phyloP scores from a whole-genome alignment of 2,113 vertebrate species.

The Periophthalmus modestus region DNA sequence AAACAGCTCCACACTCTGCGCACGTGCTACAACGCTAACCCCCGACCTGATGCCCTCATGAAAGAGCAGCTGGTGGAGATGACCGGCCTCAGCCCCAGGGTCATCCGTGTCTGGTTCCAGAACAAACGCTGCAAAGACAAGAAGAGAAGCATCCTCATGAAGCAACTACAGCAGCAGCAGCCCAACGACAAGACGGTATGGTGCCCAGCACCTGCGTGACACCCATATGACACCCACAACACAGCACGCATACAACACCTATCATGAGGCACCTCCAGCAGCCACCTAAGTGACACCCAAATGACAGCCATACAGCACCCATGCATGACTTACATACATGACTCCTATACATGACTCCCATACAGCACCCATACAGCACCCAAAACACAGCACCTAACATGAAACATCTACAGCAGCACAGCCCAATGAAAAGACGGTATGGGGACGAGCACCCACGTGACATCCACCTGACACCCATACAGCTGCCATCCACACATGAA shows the following conservation, averaged over 20 bases:
- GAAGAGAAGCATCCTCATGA: constrained; percentile 95
- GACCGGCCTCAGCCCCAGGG: constrained; percentile 95
- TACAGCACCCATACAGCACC: background rate
- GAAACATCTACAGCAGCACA: background rate
- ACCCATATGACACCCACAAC: background rate
- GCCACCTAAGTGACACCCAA: background rate
- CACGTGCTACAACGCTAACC: constrained; percentile 98
- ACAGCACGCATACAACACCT: background rate
- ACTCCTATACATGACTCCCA: no score
- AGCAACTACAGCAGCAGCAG: constrained; percentile 96
- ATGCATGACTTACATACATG: no score
- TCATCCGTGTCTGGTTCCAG: constrained; percentile 99
- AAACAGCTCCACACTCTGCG: constrained; percentile 98
- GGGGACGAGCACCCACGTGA: no score
- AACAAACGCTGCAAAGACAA: constrained; percentile 99
- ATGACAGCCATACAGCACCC: background rate
- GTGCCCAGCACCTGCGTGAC: background rate
- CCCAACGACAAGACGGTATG: constrained; percentile 97
- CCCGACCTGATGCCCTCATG: constrained; percentile 97
- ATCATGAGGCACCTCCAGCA: no score
- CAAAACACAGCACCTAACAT: background rate
- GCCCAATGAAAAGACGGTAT: background rate
- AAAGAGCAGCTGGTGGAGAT: constrained; percentile 99
- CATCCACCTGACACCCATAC: background rate
- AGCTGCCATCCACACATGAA: background rate